Conservation (phyloP, 2,888 invertebrate genomes). For the Hydriomena furcata region DNA sequence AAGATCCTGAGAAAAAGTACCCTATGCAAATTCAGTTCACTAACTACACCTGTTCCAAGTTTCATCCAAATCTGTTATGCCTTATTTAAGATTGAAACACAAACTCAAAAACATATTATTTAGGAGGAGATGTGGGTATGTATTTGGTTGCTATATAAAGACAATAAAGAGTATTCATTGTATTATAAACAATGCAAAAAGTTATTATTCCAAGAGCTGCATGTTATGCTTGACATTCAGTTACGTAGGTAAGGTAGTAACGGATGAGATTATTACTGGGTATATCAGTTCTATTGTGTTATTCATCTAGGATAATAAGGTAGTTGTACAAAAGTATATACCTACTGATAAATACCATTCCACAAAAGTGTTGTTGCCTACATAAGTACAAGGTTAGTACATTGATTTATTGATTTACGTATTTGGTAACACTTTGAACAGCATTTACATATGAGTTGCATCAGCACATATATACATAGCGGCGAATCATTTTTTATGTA, state of each 20-base stretch:
- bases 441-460: slow-evolving; percentile 20
- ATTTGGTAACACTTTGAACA: slow-evolving; percentile 7
- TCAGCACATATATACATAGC: slow-evolving; percentile 20
- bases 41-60: too few species aligned
- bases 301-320: too few species aligned
- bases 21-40: too few species aligned
- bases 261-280: not conserved
- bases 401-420: not conserved
- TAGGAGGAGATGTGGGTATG: too few species aligned
- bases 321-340: not conserved
- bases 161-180: too few species aligned
- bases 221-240: not conserved
- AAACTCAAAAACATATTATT: too few species aligned
- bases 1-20: too few species aligned
- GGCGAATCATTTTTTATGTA: slow-evolving; percentile 7
- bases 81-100: too few species aligned
- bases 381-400: not conserved
- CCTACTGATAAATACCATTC: not conserved
- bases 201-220: not conserved
- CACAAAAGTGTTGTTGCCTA: not conserved
- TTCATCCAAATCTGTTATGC: too few species aligned
- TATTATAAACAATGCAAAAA: too few species aligned
- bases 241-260: not conserved
- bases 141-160: too few species aligned
- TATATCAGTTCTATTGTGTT: not conserved